Evolutionary conservation across 1,140 invertebrate genomes (phyloP), one percentile per base, ranked within the genome.

Genomic region (Cotesia typhae): DNA sequence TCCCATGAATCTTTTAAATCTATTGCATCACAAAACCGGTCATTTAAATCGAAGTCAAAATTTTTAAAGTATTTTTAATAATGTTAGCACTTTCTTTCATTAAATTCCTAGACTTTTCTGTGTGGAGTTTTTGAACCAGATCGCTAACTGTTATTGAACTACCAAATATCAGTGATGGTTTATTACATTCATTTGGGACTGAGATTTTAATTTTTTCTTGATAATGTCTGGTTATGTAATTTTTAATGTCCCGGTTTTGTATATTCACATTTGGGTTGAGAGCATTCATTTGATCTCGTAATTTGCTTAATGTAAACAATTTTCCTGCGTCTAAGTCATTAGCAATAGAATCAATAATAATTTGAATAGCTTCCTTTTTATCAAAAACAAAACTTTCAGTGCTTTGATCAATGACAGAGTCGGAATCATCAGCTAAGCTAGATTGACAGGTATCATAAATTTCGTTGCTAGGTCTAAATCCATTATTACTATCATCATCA

Each of bases 1-100:
- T 64, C 61, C 35, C 61, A 64, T 38, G 20, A 64, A 38, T 37
- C 37, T 35, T 38, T 41, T 37, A 64, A 64, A 64, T 64, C 61
- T 36, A 4, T 64, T 12, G 3, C 61, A 36, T 64, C 61, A 37
- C 61, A 64, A 38, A 64, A 64, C 2, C 61, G 5, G 10, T 64
- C 61, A 12, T 38, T n/a, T 36, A 37, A 14, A 64, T 64, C 37
- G 36, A 64, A 64, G 36, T 64, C 61, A 14, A 4, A 36, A 36
- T 38, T 38, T 6, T 37, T 35, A 64, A 64, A 38, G 20, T 38
- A 36, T 64, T 20, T 37, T 12, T 37, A 5, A 38, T 38, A 9
- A 37, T 64, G 6, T 64, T 64, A 14, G 61, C 61, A 64, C 36
- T 41, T 64, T 64, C 61, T 9, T 14, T 64, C 3, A 64, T 36